Conservation (phyloP, 2,888 invertebrate species). For the Agriopis aurantiaria region DNA sequence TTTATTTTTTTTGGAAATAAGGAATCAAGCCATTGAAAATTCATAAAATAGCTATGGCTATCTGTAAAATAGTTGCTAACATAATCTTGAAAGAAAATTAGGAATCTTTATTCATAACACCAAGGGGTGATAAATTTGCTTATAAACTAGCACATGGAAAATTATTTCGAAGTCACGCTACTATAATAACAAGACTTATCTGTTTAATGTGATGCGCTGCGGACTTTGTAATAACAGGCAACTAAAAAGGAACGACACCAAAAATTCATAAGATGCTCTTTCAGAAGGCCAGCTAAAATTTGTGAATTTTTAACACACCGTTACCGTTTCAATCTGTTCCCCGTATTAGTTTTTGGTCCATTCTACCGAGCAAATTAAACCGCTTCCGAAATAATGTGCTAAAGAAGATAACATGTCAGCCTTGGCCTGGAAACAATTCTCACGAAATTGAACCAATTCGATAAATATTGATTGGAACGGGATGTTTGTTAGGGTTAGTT, state of each 20-base stretch:
- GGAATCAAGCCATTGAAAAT: background rate
- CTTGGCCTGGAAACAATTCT: slow-evolving; percentile 27
- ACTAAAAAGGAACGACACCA: background rate
- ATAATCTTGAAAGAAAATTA: background rate
- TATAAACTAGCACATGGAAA: background rate
- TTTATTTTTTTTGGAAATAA: too few relatives aligned
- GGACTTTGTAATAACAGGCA: slow-evolving; percentile 2
- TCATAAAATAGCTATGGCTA: background rate
- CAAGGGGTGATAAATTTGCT: background rate
- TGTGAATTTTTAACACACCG: slow-evolving; percentile 18
- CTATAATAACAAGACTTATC: too few relatives aligned
- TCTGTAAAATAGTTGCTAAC: background rate
- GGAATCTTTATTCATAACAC: background rate
- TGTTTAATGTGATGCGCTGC: background rate
- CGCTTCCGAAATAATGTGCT: slow-evolving; percentile 16
- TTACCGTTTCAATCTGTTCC: slow-evolving; percentile 9
- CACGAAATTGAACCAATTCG: slow-evolving; percentile 20
- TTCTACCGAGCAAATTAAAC: slow-evolving; percentile 13
- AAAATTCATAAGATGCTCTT: slow-evolving; percentile 19
- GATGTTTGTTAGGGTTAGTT: slow-evolving; percentile 8
- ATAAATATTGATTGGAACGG: slow-evolving; percentile 24
- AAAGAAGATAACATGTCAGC: slow-evolving; percentile 14
- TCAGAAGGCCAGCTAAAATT: slow-evolving; percentile 4
- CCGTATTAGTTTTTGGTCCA: slow-evolving; percentile 1
- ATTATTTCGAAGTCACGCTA: background rate